Evolutionary conservation across 2,113 vertebrate genomes (phyloP).

Genomic region (Halichoerus grypus): DNA sequence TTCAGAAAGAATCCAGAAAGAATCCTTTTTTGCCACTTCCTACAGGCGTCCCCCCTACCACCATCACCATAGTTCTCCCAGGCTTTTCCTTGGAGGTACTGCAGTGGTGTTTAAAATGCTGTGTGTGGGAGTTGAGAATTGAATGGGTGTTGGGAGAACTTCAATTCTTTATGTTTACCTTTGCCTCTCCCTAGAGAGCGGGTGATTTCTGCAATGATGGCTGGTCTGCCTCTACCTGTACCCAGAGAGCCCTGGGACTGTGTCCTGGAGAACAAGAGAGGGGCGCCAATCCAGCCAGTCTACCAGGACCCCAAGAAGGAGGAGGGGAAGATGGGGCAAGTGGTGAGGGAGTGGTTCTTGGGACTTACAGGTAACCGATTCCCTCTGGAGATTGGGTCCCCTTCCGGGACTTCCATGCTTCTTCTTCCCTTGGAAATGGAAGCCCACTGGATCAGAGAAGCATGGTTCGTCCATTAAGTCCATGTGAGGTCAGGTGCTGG

Average conservation of each 20-base stretch:
- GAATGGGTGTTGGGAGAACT: constrained; percentile 41
- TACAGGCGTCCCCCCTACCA: not conserved
- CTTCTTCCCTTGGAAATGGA: not conserved
- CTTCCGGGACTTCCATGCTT: not conserved
- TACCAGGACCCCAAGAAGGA: not conserved
- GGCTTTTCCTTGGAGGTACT: constrained; percentile 28
- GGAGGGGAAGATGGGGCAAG: not conserved
- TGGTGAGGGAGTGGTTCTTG: not conserved
- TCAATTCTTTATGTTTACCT: not conserved
- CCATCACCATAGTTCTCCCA: not conserved
- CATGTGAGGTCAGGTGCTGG: not conserved
- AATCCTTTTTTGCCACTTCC: not conserved
- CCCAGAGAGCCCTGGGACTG: not conserved
- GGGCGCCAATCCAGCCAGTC: not conserved
- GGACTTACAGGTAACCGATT: not conserved
- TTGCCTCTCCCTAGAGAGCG: not conserved
- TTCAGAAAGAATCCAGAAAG: constrained; percentile 57
- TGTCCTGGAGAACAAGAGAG: not conserved
- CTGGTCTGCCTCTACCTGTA: not conserved
- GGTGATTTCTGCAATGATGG: not conserved
- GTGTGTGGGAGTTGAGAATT: not conserved
- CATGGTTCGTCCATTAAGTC: not conserved
- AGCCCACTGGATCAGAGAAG: not conserved
- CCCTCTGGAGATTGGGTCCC: not conserved
- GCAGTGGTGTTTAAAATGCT: not conserved